Percentiles rank a stretch among this genome's conserved stretches.
Evolutionary conservation across 2,888 invertebrate genomes (phyloP).

Genomic region (Caenorhabditis afra): DNA sequence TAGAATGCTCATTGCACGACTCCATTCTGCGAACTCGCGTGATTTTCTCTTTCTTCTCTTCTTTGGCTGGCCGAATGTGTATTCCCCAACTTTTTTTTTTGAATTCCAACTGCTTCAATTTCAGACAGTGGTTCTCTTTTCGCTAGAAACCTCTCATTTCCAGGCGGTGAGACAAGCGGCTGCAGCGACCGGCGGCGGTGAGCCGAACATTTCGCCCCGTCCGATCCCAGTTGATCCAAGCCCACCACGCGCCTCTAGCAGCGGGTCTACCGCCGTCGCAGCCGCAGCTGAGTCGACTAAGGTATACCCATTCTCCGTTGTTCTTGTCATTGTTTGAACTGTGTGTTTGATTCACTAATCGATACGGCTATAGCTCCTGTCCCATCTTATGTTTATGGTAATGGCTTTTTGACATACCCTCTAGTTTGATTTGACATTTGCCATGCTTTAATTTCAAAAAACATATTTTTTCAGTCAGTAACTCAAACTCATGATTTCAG

Average conservation of each 20-base stretch:
- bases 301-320: slow-evolving; percentile 2
- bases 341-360: neutral
- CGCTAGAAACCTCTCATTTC: slow-evolving; percentile 12
- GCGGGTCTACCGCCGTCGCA: slow-evolving; percentile 14
- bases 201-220: slow-evolving; percentile 67
- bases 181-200: slow-evolving; percentile 58
- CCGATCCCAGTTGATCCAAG: slow-evolving; percentile 76
- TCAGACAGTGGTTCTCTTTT: slow-evolving; percentile 17
- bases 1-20: neutral
- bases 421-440: no score
- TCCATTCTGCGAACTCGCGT: neutral
- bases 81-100: slow-evolving; percentile 4
- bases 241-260: slow-evolving; percentile 62
- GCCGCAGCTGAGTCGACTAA: slow-evolving; percentile 26
- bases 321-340: neutral
- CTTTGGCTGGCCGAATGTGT: slow-evolving; percentile 7
- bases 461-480: no score
- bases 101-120: neutral
- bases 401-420: no score
- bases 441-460: no score
- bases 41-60: neutral
- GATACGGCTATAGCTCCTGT: no score
- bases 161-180: slow-evolving; percentile 57
- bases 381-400: no score
- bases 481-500: no score